Base-by-base conservation (phyloP, 2,888 invertebrate genomes). In the Drosophila anomalipes region DNA sequence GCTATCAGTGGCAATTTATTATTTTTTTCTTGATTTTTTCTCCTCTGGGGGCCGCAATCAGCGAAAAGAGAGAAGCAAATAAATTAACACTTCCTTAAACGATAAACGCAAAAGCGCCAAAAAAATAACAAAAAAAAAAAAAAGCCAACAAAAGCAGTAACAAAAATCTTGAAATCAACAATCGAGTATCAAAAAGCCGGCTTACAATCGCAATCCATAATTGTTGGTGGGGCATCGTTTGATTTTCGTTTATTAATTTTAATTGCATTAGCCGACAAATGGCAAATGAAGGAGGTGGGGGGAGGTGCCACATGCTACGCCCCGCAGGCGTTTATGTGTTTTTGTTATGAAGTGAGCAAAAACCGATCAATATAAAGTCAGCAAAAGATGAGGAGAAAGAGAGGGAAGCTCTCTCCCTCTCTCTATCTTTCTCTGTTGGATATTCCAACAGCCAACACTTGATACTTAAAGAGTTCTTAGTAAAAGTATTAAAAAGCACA, bases 71-170 rank as follows among this genome's bases (percentile, higher is more conserved):
- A 82, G 82, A 74, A 86, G 89, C 77, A 89, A 87, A 89, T 90
- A 90, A 88, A 88, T 89, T 89, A 89, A 89, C 88, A 89, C 88
- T 89, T 88, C 88, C 88, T 88, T 90, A 87, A 89, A 89, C 88
- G 91, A 89, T 89, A 88, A 88, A 90, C 81, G 77, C 84, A 60
- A 77, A 75, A 71, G 61, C 65, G 33, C 57, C 54, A 53, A 61
- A 67, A 59, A 53, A 61, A 67, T 57, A 3, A 47, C 10, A 26
- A n/a, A 22, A 35, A 30, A 41, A 66, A 70, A 58, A 26, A 9
- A 9, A 47, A 47, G 44, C 44, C 16, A 47, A 26, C 51, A 51
- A 58, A 12, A 54, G 28, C 44, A 37, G 35, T 4, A 44, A 44
- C 41, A 32, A 28, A 53, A 67, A 70, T 60, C 39, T 26, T 49